phyloP scores from a whole-genome alignment of 1,140 invertebrate genomes.

The Daktulosphaira vitifoliae region DNA sequence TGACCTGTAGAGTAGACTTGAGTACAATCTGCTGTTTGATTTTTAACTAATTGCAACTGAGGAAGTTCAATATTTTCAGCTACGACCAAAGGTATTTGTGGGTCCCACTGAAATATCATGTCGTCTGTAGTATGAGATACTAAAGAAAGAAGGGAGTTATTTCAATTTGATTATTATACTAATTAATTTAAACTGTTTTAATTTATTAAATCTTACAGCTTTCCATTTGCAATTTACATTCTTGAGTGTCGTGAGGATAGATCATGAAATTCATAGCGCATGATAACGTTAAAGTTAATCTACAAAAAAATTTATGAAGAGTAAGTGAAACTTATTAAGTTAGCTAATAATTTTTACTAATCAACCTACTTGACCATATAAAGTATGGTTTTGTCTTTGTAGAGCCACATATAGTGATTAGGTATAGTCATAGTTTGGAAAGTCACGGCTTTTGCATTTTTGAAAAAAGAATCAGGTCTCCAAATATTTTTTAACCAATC shows the following conservation, averaged over 20 bases:
- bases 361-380: conserved; percentile 72
- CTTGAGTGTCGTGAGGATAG: conserved; percentile 84
- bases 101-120: conserved; percentile 83
- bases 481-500: conserved; percentile 86
- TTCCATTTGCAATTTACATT: conserved; percentile 85
- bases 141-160: conserved; percentile 41
- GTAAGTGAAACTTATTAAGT: background rate
- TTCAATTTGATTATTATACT: background rate
- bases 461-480: conserved; percentile 81
- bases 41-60: conserved; percentile 72
- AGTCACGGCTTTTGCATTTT: conserved; percentile 82
- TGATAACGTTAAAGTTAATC: conserved; percentile 68
- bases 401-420: conserved; percentile 82
- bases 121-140: conserved; percentile 86
- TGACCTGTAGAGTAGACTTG: conserved; percentile 76
- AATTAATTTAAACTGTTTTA: background rate
- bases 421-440: conserved; percentile 91
- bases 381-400: conserved; percentile 77
- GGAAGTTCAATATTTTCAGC: conserved; percentile 80
- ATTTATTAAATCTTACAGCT: conserved; percentile 59
- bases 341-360: background rate
- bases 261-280: conserved; percentile 88
- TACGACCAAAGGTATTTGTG: conserved; percentile 77
- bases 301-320: conserved; percentile 38
- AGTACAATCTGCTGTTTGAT: conserved; percentile 77